Base-by-base conservation (phyloP, 2,888 invertebrate species). In the Drosophila austrosaltans region DNA sequence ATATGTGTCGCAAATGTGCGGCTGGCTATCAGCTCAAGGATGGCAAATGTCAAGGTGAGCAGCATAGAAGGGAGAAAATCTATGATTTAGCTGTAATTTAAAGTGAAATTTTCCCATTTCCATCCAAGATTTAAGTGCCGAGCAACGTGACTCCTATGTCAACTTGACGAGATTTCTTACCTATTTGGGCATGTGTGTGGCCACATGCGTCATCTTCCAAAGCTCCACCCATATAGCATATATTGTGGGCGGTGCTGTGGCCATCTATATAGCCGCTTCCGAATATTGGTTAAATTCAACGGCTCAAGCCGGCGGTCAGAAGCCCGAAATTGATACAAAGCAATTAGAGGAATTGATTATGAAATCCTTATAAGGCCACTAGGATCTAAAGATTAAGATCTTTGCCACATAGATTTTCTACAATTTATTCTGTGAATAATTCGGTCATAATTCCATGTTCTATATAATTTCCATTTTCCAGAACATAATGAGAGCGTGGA, bases 1-100 rank as follows among this genome's bases (percentile, higher is more conserved):
- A 98, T 91, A 96, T 97, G 95, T 98, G 98, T 92, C 93, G 94
- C 36, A 93, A 94, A 88, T 98, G 98, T 93, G 95, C 96, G 0
- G 93, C 94, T 16, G 97, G 96, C 5, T 97, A 94, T 91, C 93
- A 93, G 8, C 93, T 95, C 74, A 94, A 95, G 76, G 96, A 96
- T 69, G 96, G 96, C 74, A 94, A 96, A 77, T 98, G 98, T 92
- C 93, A 96, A 73, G 95, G 96, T 94, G 93, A 94, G 87, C 36
- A 36, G 76, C 25, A 28, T 7, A 8, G 25, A 6, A 30, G 48
- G n/a, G 16, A 39, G 0, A 4, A n/a, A 39, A 16, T 57, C 39
- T 6, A 22, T 39, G 5, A 1, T 10, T 48, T 48, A 48, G 12
- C 10, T 48, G 48, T 48, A 12, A 25, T 25, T 48, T 22, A 48